These are phyloP conservation scores for Ascaphus truei DNA, from an alignment of 2,113 vertebrate genomes.

Conservation along the genomic window DNA sequence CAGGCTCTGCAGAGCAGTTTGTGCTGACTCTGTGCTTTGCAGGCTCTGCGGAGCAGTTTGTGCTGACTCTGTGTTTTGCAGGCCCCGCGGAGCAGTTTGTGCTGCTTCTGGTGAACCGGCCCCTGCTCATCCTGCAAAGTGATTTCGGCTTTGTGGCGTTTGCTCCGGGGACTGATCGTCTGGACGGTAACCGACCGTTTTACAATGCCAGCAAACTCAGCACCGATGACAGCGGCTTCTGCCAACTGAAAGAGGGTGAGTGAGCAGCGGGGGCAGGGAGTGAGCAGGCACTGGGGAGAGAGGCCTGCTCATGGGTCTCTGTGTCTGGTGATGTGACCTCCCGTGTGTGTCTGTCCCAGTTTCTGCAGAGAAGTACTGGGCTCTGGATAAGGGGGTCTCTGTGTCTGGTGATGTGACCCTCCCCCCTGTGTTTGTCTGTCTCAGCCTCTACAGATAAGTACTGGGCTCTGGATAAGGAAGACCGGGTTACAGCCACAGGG, in stretches of 20 bases:
- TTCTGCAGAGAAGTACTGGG: no score
- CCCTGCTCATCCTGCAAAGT: constrained; percentile 37
- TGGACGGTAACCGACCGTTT: constrained; percentile 29
- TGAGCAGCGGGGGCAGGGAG: not conserved
- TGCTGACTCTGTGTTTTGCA: no score
- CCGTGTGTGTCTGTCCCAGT: no score
- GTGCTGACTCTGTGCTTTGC: no score
- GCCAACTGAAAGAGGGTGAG: constrained; percentile 37
- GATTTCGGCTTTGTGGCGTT: constrained; percentile 36
- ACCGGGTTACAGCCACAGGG: not conserved
- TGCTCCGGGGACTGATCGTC: not conserved
- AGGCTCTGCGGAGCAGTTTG: not conserved
- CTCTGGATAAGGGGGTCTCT: not conserved
- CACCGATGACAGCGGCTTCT: constrained; percentile 28
- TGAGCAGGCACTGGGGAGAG: not conserved
- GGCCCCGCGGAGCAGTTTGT: constrained; percentile 33
- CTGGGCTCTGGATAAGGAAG: constrained; percentile 37
- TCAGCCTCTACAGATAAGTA: not conserved
- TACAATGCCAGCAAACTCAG: constrained; percentile 24
- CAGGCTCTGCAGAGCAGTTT: no score
- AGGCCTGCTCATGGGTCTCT: no score
- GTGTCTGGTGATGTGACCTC: no score
- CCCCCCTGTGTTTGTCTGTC: not conserved
- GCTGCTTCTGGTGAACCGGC: constrained; percentile 33
- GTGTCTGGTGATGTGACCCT: not conserved